These are phyloP conservation scores for Hippocampus barbouri DNA, from an alignment of 2,113 vertebrate genomes.

Conservation along the genomic window DNA sequence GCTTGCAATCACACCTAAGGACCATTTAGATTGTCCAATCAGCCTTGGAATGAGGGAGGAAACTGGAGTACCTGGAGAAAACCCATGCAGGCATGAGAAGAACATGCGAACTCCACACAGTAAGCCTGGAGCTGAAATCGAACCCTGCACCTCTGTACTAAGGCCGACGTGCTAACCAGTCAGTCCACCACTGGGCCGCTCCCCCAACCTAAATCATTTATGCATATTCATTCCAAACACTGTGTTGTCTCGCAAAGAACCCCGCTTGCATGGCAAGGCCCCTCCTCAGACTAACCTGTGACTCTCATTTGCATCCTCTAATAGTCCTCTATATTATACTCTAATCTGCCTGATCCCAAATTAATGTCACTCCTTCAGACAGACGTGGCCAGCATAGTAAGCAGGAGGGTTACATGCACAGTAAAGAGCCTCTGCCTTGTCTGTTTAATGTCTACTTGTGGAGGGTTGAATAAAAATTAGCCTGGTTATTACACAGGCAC, in stretches of 20 bases:
- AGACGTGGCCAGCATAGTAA: slow-evolving; percentile 79
- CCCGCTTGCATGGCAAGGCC: slow-evolving; percentile 46
- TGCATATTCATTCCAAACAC: neutral
- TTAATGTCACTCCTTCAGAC: slow-evolving; percentile 86
- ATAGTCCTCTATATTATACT: slow-evolving; percentile 90
- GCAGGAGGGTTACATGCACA: slow-evolving; percentile 63
- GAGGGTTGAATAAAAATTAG: slow-evolving; percentile 9
- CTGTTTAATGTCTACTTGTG: slow-evolving; percentile 48
- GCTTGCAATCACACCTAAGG: too few relatives aligned
- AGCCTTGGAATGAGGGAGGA: too few relatives aligned
- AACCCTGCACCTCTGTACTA: too few relatives aligned
- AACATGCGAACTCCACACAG: too few relatives aligned
- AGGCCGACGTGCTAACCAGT: too few relatives aligned
- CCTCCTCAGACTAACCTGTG: slow-evolving; percentile 70
- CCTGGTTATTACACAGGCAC: neutral
- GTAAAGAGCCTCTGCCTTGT: slow-evolving; percentile 68
- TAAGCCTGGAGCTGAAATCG: too few relatives aligned
- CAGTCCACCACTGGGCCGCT: too few relatives aligned
- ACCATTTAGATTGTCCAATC: too few relatives aligned
- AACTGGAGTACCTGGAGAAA: too few relatives aligned
- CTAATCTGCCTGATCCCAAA: slow-evolving; percentile 98
- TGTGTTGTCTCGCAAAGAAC: slow-evolving; percentile 54
- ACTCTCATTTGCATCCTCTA: slow-evolving; percentile 94
- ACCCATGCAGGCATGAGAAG: too few relatives aligned
- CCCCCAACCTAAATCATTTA: neutral